Evolutionary conservation across 2,797 vertebrate genomes (phyloP), one percentile per base, ranked within the genome.

Genomic region (Mormyrus hasselquistii): DNA sequence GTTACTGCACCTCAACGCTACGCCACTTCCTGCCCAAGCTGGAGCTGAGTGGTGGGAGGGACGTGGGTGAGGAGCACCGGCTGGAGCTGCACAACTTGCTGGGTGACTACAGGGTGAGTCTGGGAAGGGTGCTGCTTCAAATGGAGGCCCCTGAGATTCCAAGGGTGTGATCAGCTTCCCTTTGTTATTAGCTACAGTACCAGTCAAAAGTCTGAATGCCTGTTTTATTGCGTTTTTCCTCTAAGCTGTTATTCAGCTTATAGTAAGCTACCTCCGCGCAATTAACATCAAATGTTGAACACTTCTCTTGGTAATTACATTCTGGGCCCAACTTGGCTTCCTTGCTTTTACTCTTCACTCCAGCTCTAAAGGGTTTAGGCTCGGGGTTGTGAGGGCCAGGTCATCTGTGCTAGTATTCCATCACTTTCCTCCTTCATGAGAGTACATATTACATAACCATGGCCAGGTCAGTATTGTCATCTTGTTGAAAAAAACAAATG

Each of bases 21-120:
- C 96, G 98, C 0, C 97, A 97, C 10, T 98, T 99, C 92, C 89
- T 99, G 91, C 98, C 98, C 0, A 95, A 97, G 79, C 91, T 99
- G 91, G 98, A 99, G 93, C 93, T 93, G 90, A 96, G 96, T 29
- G 93, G 94, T 0, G 97, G 97, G 14, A 96, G 93, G 55, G 97
- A 97, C 0, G 50, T 97, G 16, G 95, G 96, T 1, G 98, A 98
- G 0, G 96, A 96, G 14, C 98, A 99, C 90, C 94, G 97, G 2
- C 94, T 97, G 1, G 97, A 98, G 91, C 92, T 99, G 90, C 97
- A 97, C n/a, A 97, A 90, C 89, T 95, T 98, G 90, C 95, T 99
- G 86, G 98, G 98, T 92, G 97, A 99, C 91, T 98, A 98, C 94
- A 95, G 95, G 96, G 99, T 99, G 92, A 94, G 93, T 89, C 12